Evolutionary conservation across 1,140 invertebrate species (phyloP).

Genomic region (Lordiphosa collinella): DNA sequence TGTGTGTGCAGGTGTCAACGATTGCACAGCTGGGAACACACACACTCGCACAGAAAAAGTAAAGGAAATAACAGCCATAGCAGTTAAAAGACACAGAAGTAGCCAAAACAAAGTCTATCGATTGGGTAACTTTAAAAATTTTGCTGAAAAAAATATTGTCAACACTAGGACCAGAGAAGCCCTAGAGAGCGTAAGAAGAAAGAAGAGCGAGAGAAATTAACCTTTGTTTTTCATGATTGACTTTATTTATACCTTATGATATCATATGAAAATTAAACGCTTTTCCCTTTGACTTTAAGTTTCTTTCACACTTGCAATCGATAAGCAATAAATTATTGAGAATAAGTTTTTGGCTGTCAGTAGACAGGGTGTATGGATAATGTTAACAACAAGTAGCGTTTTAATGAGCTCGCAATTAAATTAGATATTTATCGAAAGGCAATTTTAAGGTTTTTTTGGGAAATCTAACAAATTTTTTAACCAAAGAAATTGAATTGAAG

Average conservation of each 20-base stretch:
- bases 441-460: no score
- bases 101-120: conserved; percentile 24
- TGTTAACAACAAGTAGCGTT: no score
- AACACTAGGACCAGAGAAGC: conserved; percentile 24
- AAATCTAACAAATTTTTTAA: no score
- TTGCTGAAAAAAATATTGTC: conserved; percentile 36
- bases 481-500: no score
- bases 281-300: conserved; percentile 16
- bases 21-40: conserved; percentile 66
- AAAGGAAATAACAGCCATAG: conserved; percentile 54
- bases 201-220: conserved; percentile 13
- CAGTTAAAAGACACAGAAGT: conserved; percentile 43
- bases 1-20: conserved; percentile 62
- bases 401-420: no score
- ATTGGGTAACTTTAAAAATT: conserved; percentile 50
- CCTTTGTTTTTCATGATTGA: conserved; percentile 30
- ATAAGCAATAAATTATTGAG: conserved; percentile 39
- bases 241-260: conserved; percentile 20
- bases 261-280: conserved; percentile 31
- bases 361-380: no score
- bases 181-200: background rate
- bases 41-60: conserved; percentile 25
- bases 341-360: background rate
- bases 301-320: conserved; percentile 20
- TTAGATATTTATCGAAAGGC: no score